Base-by-base conservation (phyloP, 2,888 invertebrate genomes). In the Hirtodrosophila trivittata region DNA sequence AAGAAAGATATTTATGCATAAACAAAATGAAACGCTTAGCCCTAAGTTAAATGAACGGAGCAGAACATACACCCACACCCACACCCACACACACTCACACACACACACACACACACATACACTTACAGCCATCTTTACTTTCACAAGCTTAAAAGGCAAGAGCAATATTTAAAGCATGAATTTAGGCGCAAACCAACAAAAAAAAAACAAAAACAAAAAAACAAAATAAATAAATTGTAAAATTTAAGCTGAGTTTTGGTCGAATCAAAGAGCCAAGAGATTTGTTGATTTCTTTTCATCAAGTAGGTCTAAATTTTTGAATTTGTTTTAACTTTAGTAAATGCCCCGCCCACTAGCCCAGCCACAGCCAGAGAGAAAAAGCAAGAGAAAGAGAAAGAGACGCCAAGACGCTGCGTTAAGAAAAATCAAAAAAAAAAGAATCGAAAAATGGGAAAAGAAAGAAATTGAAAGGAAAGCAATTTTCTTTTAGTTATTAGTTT, bases 11-110 rank as follows among this genome's bases (percentile, higher is more conserved):
- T 85, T 87, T 87, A 87, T 88, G 84, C 77, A 87, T 76, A 82
- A 77, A 77, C 64, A 85, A 69, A 87, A n/a, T n/a, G n/a, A 76
- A 75, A 71, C 75, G 75, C 82, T 81, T 83, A 83, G 87, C 57
- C 87, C 66, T 83, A 82, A 82, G 82, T 81, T 84, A 74, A 87
- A 84, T 76, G 78, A 82, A 78, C n/a, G n/a, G n/a, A n/a, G n/a
- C n/a, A n/a, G n/a, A n/a, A n/a, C n/a, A n/a, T n/a, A n/a, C n/a
- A n/a, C n/a, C n/a, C n/a, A 62, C 57, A 58, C 52, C 72, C 35
- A 64, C 13, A 42, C 25, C 64, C 56, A 66, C 47, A 60, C 54
- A 67, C 57, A 57, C 28, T 47, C 39, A 63, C 54, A 35, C 49
- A 59, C 38, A 63, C 38, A 28, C 38, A 64, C 33, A 70, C 10